These are phyloP conservation scores for Bombus affinis DNA, from an alignment of 1,140 invertebrate species.

Conservation along the genomic window DNA sequence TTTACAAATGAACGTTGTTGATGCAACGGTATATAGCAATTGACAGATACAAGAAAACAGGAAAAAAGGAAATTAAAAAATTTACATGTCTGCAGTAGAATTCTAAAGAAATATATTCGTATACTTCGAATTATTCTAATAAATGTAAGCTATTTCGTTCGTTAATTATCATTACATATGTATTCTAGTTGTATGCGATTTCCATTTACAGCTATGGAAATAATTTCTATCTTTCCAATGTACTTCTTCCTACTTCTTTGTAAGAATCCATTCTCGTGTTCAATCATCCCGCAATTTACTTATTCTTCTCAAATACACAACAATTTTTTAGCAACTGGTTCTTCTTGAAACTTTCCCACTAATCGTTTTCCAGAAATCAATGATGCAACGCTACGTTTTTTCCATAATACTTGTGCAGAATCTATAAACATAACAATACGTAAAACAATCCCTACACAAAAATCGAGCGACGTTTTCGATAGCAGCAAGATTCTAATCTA, in stretches of 20 bases:
- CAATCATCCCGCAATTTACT: neutral
- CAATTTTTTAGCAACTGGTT: neutral
- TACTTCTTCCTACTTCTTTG: neutral
- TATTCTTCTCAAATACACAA: neutral
- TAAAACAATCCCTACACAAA: no score
- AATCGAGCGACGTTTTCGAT: no score
- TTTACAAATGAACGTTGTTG: neutral
- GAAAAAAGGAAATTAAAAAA: neutral
- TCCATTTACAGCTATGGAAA: neutral
- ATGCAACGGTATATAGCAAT: neutral
- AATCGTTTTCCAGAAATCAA: neutral
- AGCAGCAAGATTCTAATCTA: no score
- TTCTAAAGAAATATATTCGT: neutral
- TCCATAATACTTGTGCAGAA: neutral
- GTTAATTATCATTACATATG: neutral
- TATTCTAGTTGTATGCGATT: neutral
- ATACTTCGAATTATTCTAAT: neutral
- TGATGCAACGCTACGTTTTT: neutral
- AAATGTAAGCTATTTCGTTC: neutral
- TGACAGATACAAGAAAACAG: neutral
- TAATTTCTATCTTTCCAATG: neutral
- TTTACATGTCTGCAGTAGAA: neutral
- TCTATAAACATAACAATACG: no score
- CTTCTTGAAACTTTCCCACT: neutral
- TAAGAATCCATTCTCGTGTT: neutral